A percentile compares a stretch with the other conserved stretches of the same genome.
phyloP scores from a whole-genome alignment of 1,140 invertebrate genomes.

The Mesaphorura yosii region DNA sequence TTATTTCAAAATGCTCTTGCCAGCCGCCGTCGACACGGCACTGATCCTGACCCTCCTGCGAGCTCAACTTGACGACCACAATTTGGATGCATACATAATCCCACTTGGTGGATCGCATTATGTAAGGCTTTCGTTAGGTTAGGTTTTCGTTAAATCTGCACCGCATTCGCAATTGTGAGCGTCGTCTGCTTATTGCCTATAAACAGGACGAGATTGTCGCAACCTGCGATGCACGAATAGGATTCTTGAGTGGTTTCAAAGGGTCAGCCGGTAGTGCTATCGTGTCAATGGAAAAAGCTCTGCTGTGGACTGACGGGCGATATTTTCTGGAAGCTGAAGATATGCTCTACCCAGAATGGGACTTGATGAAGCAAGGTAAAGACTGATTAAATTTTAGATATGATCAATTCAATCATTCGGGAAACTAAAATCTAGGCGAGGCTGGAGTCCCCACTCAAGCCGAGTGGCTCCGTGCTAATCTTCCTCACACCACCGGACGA shows the following conservation, averaged over 20 bases:
- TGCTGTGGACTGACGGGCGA: slow-evolving; percentile 80
- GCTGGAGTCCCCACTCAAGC: slow-evolving; percentile 9
- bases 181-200: too few species aligned
- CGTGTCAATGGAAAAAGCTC: slow-evolving; percentile 60
- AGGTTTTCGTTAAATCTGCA: too few species aligned
- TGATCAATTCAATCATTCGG: too few species aligned
- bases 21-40: not conserved
- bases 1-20: not conserved
- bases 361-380: slow-evolving; percentile 56
- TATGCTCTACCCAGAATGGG: slow-evolving; percentile 63
- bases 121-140: too few species aligned
- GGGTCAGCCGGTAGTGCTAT: slow-evolving; percentile 70
- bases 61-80: not conserved
- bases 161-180: too few species aligned
- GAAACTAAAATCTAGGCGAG: slow-evolving; percentile 9
- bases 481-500: slow-evolving; percentile 33
- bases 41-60: not conserved
- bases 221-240: slow-evolving; percentile 58
- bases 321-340: slow-evolving; percentile 66
- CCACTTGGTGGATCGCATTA: slow-evolving; percentile 36
- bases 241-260: slow-evolving; percentile 75
- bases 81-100: slow-evolving; percentile 35
- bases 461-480: slow-evolving; percentile 19
- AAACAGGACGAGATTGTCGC: too few species aligned
- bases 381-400: too few species aligned